Conservation (phyloP, 2,113 vertebrate species). For the Pogonocichla stellata region DNA sequence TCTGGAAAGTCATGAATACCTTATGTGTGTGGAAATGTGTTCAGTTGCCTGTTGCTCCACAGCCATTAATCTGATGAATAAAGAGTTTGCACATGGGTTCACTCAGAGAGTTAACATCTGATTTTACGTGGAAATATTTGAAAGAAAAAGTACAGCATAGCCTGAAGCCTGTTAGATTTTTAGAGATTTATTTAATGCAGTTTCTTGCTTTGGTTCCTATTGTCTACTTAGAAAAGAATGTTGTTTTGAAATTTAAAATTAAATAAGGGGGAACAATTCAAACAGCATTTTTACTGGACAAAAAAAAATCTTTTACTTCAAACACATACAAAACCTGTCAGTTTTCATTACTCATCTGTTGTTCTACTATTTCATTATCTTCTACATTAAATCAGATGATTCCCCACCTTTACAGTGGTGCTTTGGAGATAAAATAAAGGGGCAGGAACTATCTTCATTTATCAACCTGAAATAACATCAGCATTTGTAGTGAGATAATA, state of each 20-base stretch:
- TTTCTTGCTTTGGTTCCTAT: constrained; percentile 33
- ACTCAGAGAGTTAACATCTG: constrained; percentile 69
- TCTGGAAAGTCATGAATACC: constrained; percentile 33
- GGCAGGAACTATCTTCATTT: not conserved
- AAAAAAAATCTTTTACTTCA: not conserved
- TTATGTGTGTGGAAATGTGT: constrained; percentile 22
- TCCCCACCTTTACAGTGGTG: not conserved
- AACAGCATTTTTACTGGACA: constrained; percentile 41
- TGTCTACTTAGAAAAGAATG: constrained; percentile 61
- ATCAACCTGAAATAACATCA: constrained; percentile 37
- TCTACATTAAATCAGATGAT: constrained; percentile 18
- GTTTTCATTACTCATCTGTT: constrained; percentile 5
- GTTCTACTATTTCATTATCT: constrained; percentile 17
- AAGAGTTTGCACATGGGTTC: constrained; percentile 56
- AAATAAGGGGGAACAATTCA: constrained; percentile 45
- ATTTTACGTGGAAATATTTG: constrained; percentile 67
- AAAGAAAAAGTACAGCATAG: constrained; percentile 47
- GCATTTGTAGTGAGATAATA: not conserved
- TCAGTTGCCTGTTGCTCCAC: constrained; percentile 59
- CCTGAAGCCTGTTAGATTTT: constrained; percentile 54
- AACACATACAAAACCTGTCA: not conserved
- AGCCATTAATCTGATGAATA: constrained; percentile 58
- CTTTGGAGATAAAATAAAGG: constrained; percentile 16
- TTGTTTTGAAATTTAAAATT: constrained; percentile 65
- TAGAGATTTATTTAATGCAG: constrained; percentile 57